phyloP scores from a whole-genome alignment of 2,797 vertebrate species.

The Odontamblyopus rebecca region DNA sequence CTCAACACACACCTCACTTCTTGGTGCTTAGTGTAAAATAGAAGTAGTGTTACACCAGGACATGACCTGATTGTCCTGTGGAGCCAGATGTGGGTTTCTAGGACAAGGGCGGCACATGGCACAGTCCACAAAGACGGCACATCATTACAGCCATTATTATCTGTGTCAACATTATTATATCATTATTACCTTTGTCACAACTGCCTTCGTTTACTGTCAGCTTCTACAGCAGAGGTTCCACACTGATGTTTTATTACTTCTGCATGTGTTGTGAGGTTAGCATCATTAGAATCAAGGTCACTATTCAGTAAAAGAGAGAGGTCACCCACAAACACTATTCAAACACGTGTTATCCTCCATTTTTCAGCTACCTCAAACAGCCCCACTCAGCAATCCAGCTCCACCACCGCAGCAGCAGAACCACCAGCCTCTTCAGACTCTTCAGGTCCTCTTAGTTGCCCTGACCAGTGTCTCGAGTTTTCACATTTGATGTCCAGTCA shows the following conservation, averaged over 20 bases:
- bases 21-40: constrained; percentile 10
- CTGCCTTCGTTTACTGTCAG: neutral
- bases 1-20: neutral
- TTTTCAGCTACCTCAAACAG: neutral
- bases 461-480: no score
- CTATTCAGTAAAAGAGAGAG: neutral
- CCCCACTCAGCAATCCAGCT: neutral
- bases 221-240: neutral
- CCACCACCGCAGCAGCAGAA: neutral
- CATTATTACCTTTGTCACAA: neutral
- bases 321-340: neutral
- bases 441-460: no score
- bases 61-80: constrained; percentile 10
- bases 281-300: neutral
- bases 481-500: no score
- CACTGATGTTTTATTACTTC: neutral
- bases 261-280: neutral
- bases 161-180: no score
- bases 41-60: constrained; percentile 15
- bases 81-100: constrained; percentile 41
- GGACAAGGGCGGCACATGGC: constrained; percentile 23
- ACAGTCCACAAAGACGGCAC: constrained; percentile 1
- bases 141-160: neutral
- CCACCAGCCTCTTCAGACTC: no score
- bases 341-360: neutral